Evolutionary conservation across 2,797 vertebrate species (phyloP), one percentile per base, ranked within the genome.

Genomic region (Thunnus albacares): DNA sequence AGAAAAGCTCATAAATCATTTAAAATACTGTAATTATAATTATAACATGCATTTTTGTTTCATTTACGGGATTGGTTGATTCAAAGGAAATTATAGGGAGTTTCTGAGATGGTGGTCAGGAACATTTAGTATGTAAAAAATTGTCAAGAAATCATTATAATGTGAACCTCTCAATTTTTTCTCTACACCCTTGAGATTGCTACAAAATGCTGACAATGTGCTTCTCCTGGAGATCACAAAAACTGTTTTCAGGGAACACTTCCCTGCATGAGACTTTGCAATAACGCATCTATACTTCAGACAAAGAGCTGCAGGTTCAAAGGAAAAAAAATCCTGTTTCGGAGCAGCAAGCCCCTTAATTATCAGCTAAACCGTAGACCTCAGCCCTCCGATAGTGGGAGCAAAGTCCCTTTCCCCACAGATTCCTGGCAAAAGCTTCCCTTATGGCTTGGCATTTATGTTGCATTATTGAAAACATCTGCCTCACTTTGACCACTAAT

Each of bases 401-500:
- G 81, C 66, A 78, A 75, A 93, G 82, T 87, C 84, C 88, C 87
- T 79, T 88, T 89, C 85, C 85, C 89, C 90, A 91, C 89, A 91
- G 77, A 93, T 91, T 92, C 87, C 87, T 95, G 94, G 94, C 91
- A 88, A 71, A 62, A 65, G 63, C 62, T 79, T 73, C 64, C 67
- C 75, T 88, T 88, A 85, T 90, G 92, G 93, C 77, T 94, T 93
- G 86, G 89, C 92, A 84, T 94, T 87, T 85, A 83, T 87, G 83
- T 89, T 84, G 86, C 76, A 89, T 94, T 94, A 96, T 95, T 96
- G 93, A 95, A 96, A 95, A 93, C 96, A 96, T 93, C 93, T 96
- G 94, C 87, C 89, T 81, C 79, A 78, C 83, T 91, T 83, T 91
- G 89, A 94, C 95, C 95, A 91, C 96, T 95, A 96, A 96, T 95